Conservation (phyloP, 2,113 vertebrate genomes). For the Ceratotherium simum region DNA sequence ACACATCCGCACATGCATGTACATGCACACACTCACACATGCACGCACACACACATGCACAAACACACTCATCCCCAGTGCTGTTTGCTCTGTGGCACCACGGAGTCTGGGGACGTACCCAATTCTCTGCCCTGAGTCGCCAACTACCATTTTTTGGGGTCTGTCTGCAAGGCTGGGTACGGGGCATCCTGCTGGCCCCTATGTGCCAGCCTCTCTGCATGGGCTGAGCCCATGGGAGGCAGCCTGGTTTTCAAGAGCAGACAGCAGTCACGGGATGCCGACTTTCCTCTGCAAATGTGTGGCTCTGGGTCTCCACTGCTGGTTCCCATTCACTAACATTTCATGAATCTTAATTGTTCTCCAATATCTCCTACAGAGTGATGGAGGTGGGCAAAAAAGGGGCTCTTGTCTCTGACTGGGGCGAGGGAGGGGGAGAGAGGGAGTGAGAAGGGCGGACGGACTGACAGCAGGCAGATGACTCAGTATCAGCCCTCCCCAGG, state of each 20-base stretch:
- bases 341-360: slow-evolving; percentile 57
- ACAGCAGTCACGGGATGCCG: not conserved
- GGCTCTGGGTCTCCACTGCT: slow-evolving; percentile 59
- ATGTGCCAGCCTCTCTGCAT: not conserved
- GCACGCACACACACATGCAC: not conserved
- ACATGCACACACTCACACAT: not conserved
- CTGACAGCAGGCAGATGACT: not conserved
- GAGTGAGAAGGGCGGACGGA: too few relatives aligned
- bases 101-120: not conserved
- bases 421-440: too few relatives aligned
- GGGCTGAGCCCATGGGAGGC: not conserved
- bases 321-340: slow-evolving; percentile 56
- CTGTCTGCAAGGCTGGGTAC: not conserved
- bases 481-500: too few relatives aligned
- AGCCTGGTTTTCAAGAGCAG: not conserved
- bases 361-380: not conserved
- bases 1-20: too few relatives aligned
- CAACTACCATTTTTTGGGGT: not conserved
- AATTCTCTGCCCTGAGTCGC: not conserved
- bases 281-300: slow-evolving; percentile 56
- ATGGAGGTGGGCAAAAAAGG: not conserved
- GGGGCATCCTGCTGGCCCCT: not conserved
- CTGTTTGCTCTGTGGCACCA: not conserved
- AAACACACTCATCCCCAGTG: not conserved
- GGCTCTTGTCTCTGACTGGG: not conserved